phyloP scores from a whole-genome alignment of 2,797 vertebrate species.

The Enteromius trimaculatus region DNA sequence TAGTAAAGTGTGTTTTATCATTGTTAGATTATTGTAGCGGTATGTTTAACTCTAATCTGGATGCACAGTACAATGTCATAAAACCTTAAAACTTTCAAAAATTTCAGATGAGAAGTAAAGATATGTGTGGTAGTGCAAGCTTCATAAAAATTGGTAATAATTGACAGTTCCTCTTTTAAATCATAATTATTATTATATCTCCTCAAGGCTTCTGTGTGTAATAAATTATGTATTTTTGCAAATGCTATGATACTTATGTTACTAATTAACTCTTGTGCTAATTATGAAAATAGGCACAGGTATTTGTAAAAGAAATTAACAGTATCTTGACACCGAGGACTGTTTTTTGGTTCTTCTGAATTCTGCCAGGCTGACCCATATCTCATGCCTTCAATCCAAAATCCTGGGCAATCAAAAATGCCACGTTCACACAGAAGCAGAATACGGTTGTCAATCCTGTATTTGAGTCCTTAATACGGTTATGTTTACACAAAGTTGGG shows the following conservation, averaged over 20 bases:
- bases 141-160: not conserved
- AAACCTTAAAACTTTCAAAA: not conserved
- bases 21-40: not conserved
- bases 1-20: not conserved
- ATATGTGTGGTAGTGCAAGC: not conserved
- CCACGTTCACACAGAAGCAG: too few relatives aligned
- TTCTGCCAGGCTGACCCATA: too few relatives aligned
- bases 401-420: not conserved
- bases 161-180: not conserved
- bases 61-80: not conserved
- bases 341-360: too few relatives aligned
- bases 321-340: not conserved
- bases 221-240: not conserved
- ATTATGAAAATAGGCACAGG: constrained; percentile 1
- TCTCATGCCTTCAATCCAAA: not conserved
- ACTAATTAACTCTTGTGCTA: not conserved
- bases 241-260: not conserved
- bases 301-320: not conserved
- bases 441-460: too few relatives aligned
- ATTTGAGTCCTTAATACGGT: too few relatives aligned
- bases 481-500: too few relatives aligned
- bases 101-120: not conserved
- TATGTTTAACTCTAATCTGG: not conserved
- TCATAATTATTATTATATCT: constrained; percentile 10
- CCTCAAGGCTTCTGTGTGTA: not conserved